Evolutionary conservation across 1,140 invertebrate genomes (phyloP).

Genomic region (Apocrypta bakeri): DNA sequence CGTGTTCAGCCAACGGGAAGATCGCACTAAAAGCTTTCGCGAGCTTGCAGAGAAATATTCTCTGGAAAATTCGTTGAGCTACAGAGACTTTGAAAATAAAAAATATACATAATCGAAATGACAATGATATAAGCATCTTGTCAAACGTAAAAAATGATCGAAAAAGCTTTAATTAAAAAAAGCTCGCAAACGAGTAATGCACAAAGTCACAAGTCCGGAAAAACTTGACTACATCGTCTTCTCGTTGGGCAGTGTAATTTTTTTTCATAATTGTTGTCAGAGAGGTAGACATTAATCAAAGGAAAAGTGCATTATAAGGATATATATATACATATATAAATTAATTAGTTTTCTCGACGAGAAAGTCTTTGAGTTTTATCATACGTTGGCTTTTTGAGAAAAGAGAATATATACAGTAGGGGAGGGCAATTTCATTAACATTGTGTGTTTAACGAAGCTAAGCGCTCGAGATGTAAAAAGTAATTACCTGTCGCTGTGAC

Average conservation of each 20-base stretch:
- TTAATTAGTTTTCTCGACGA: too few species aligned
- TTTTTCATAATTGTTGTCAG: background rate
- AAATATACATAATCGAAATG: too few species aligned
- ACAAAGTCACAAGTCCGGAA: background rate
- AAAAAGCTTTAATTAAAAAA: background rate
- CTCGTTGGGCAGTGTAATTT: background rate
- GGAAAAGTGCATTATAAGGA: background rate
- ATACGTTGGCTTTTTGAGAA: background rate
- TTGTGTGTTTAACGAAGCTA: background rate
- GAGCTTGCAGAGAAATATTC: background rate
- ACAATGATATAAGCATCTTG: too few species aligned
- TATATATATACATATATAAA: too few species aligned
- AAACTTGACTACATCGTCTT: background rate
- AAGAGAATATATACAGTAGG: background rate
- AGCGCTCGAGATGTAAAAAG: background rate
- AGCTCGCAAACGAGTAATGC: background rate
- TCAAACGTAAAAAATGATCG: too few species aligned
- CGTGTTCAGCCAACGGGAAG: background rate
- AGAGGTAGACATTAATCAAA: background rate
- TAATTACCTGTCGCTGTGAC: background rate
- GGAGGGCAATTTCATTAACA: background rate
- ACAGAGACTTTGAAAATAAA: too few species aligned
- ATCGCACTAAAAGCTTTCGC: background rate
- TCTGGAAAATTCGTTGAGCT: too few species aligned
- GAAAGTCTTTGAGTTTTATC: background rate